Percentiles rank a stretch among this genome's conserved stretches.
Conservation (phyloP, 2,113 vertebrate genomes). For the Macroglossus sobrinus region DNA sequence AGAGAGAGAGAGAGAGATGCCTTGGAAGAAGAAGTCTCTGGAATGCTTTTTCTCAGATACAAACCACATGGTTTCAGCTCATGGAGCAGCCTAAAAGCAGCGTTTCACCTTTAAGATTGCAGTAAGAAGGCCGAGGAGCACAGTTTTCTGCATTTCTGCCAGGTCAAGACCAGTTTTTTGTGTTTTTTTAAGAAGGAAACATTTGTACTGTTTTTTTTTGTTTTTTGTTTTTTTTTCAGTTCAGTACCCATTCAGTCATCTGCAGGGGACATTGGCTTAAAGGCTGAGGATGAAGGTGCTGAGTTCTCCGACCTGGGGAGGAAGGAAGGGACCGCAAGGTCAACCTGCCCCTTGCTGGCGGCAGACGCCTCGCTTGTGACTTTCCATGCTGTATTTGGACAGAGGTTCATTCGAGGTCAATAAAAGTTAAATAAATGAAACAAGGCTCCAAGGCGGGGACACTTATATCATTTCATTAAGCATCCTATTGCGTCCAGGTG, state of each 20-base stretch:
- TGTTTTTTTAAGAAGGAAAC: not conserved
- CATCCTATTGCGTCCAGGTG: not conserved
- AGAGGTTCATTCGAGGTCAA: not conserved
- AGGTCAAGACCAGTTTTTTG: not conserved
- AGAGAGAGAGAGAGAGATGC: no score
- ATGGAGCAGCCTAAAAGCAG: not conserved
- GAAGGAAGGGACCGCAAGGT: not conserved
- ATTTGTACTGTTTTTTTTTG: not conserved
- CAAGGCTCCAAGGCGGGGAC: not conserved
- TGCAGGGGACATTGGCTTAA: accelerated
- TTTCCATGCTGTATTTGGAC: not conserved
- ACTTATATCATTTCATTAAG: not conserved
- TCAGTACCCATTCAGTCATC: not conserved
- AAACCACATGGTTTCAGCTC: not conserved
- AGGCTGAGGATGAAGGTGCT: not conserved
- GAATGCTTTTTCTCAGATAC: not conserved
- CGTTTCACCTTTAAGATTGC: not conserved
- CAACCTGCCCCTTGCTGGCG: not conserved
- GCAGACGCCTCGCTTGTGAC: not conserved
- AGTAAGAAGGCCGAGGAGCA: not conserved
- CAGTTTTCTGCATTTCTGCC: not conserved
- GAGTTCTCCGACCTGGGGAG: no score
- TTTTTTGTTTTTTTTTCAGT: not conserved
- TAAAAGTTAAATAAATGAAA: constrained; percentile 27
- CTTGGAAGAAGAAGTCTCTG: not conserved